These are phyloP conservation scores for Trichonephila clavipes DNA, from an alignment of 1,140 invertebrate genomes.

Conservation along the genomic window DNA sequence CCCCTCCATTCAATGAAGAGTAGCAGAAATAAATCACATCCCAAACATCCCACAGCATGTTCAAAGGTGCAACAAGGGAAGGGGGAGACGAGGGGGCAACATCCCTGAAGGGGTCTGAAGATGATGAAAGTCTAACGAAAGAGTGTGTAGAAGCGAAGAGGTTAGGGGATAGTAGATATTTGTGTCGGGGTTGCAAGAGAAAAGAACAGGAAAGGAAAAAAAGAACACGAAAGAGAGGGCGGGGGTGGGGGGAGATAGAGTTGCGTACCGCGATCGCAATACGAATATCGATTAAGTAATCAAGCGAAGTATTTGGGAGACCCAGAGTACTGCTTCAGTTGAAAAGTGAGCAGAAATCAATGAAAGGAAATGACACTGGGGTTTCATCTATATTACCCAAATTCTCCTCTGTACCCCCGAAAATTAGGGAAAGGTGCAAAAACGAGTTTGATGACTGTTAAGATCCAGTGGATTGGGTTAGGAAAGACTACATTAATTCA, in stretches of 20 bases:
- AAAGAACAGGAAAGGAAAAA: conserved; percentile 63
- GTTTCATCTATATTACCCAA: conserved; percentile 77
- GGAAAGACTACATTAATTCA: conserved; percentile 76
- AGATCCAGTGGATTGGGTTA: conserved; percentile 73
- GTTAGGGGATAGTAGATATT: conserved; percentile 70
- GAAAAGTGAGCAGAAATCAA: conserved; percentile 77
- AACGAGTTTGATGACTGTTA: conserved; percentile 75
- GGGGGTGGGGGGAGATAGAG: not conserved
- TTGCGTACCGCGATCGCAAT: conserved; percentile 45
- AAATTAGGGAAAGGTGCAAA: conserved; percentile 76
- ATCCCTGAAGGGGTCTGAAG: conserved; percentile 28
- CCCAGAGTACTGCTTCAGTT: conserved; percentile 68
- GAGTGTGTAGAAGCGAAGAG: conserved; percentile 59
- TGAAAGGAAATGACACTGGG: conserved; percentile 76
- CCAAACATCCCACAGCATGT: conserved; percentile 39
- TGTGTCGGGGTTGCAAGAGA: conserved; percentile 67
- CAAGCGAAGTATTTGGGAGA: conserved; percentile 73
- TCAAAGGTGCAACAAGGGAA: conserved; percentile 43
- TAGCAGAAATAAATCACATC: conserved; percentile 41
- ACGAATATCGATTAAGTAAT: conserved; percentile 77
- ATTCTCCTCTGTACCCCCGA: conserved; percentile 57
- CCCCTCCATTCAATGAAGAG: not conserved
- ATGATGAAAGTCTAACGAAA: conserved; percentile 66
- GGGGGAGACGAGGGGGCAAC: not conserved
- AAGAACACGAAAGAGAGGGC: conserved; percentile 47